These are phyloP conservation scores for Sialis lutaria DNA, from an alignment of 2,888 invertebrate species.

Conservation along the genomic window DNA sequence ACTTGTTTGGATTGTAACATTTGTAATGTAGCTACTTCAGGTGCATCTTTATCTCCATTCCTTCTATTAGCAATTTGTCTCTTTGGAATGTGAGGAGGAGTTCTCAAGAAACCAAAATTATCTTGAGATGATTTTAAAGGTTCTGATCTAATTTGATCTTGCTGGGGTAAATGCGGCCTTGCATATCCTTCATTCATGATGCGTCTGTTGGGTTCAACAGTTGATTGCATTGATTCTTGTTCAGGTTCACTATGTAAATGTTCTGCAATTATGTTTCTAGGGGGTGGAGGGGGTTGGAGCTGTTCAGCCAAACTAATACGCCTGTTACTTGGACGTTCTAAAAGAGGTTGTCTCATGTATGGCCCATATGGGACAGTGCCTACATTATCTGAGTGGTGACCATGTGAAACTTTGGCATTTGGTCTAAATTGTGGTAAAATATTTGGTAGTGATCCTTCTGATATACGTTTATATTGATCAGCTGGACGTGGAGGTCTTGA, in stretches of 20 bases:
- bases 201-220: neutral
- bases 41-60: constrained; percentile 25
- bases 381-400: constrained; percentile 17
- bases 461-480: constrained; percentile 21
- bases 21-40: constrained; percentile 43
- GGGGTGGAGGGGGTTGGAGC: constrained; percentile 23
- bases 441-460: constrained; percentile 33
- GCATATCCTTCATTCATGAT: neutral
- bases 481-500: constrained; percentile 22
- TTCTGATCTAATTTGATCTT: neutral
- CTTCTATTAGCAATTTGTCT: constrained; percentile 26
- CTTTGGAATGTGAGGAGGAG: constrained; percentile 17
- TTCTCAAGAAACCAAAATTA: constrained; percentile 19
- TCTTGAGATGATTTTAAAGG: constrained; percentile 9
- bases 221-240: neutral
- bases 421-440: constrained; percentile 56
- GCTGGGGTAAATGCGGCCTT: neutral
- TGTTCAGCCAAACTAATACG: constrained; percentile 26
- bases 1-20: constrained; percentile 43
- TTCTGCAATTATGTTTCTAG: constrained; percentile 9
- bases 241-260: neutral
- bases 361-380: neutral
- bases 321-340: constrained; percentile 25
- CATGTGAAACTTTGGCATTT: constrained; percentile 37
- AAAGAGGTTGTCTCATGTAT: constrained; percentile 19